Evolutionary conservation across 1,140 invertebrate genomes (phyloP).

Genomic region (Drosophila watanabei): DNA sequence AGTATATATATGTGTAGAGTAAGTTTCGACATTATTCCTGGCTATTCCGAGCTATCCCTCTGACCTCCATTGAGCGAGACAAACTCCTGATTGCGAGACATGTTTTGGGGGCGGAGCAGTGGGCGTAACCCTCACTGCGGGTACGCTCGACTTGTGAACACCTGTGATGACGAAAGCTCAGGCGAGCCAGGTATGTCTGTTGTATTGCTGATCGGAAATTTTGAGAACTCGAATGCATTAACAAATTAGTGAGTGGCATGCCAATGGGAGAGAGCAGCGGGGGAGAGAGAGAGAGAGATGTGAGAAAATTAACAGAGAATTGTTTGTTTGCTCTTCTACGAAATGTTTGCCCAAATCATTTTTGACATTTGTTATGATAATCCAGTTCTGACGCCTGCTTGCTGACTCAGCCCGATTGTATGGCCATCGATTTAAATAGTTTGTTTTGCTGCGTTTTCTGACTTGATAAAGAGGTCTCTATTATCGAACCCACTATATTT

Average conservation of each 20-base stretch:
- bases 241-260: background rate
- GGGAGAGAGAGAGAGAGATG: background rate
- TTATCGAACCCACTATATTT: no score
- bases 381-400: conserved; percentile 34
- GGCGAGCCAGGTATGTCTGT: conserved; percentile 53
- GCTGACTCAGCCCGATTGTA: conserved; percentile 10
- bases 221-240: background rate
- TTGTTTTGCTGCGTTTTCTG: background rate
- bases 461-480: background rate
- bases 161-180: conserved; percentile 36
- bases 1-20: background rate
- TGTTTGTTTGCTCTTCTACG: conserved; percentile 24
- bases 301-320: conserved; percentile 6
- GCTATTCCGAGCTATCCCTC: background rate
- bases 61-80: background rate
- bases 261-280: background rate
- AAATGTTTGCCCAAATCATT: conserved; percentile 35
- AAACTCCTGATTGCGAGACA: conserved; percentile 5
- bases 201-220: background rate
- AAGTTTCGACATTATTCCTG: background rate
- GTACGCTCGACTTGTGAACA: conserved; percentile 53
- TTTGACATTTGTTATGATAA: conserved; percentile 32
- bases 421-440: background rate
- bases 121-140: conserved; percentile 30
- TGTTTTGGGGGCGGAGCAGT: conserved; percentile 37